phyloP scores from a whole-genome alignment of 2,797 vertebrate species.

The Labroides dimidiatus region DNA sequence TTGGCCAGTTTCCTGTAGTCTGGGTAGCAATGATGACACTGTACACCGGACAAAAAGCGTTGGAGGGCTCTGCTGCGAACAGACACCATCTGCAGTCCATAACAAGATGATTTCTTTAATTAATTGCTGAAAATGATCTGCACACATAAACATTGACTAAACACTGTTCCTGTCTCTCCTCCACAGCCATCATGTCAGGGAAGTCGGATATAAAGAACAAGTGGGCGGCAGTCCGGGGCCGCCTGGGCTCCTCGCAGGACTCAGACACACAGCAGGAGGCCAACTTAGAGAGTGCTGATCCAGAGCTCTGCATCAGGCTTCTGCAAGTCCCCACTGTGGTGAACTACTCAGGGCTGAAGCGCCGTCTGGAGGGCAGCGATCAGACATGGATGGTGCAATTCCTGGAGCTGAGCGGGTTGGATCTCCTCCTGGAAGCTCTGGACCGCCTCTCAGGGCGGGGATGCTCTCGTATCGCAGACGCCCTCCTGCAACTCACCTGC shows the following conservation, averaged over 20 bases:
- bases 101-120: conserved; percentile 7
- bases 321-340: conserved; percentile 95
- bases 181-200: conserved; percentile 85
- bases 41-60: conserved; percentile 3
- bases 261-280: conserved; percentile 90
- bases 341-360: conserved; percentile 96
- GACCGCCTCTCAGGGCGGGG: conserved; percentile 94
- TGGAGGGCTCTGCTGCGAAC: conserved; percentile 3
- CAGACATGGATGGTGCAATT: conserved; percentile 97
- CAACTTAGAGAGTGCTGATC: conserved; percentile 95
- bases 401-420: conserved; percentile 94
- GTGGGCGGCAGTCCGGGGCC: conserved; percentile 91
- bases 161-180: conserved; percentile 16
- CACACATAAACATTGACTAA: background rate
- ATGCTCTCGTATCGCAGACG: conserved; percentile 92
- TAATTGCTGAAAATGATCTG: conserved; percentile 2
- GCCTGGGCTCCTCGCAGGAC: conserved; percentile 91
- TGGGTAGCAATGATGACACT: conserved; percentile 34
- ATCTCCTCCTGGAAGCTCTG: conserved; percentile 95
- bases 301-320: conserved; percentile 95
- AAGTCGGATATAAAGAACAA: conserved; percentile 91
- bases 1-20: conserved; percentile 57
- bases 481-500: conserved; percentile 96
- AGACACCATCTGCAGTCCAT: conserved; percentile 26
- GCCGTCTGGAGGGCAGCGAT: conserved; percentile 92